Conservation (phyloP, 2,888 invertebrate genomes). For the Nebria brevicollis region DNA sequence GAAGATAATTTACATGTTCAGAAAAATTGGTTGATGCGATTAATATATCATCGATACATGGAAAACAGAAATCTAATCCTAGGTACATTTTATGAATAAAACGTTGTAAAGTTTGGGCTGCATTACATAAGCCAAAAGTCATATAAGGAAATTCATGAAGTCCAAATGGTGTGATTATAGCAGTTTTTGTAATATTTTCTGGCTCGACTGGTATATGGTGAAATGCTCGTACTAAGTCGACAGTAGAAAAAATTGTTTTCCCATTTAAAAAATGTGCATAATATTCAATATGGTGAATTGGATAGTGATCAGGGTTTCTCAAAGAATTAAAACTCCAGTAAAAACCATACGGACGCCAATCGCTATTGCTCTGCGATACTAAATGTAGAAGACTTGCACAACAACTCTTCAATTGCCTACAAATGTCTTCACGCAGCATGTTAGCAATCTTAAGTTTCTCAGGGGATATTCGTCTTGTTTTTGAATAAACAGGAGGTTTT, state of each 20-base stretch:
- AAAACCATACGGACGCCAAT: conserved; percentile 58
- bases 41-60: conserved; percentile 52
- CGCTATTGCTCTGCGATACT: conserved; percentile 55
- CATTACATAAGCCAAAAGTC: conserved; percentile 25
- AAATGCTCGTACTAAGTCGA: conserved; percentile 17
- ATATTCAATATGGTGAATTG: conserved; percentile 57
- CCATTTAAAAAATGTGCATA: conserved; percentile 52
- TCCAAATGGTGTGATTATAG: conserved; percentile 52
- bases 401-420: conserved; percentile 50
- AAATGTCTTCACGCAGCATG: conserved; percentile 51
- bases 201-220: conserved; percentile 20
- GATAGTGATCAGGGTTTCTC: conserved; percentile 64
- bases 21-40: conserved; percentile 46
- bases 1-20: no score
- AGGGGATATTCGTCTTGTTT: no score
- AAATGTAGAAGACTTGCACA: conserved; percentile 57
- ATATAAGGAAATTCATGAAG: conserved; percentile 14
- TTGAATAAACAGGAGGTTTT: no score
- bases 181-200: conserved; percentile 48
- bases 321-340: conserved; percentile 56
- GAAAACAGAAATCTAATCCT: conserved; percentile 36
- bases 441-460: not conserved
- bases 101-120: conserved; percentile 21
- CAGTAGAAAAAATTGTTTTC: conserved; percentile 5
- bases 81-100: conserved; percentile 14